Conservation (phyloP, 2,888 invertebrate genomes). For the Drosophila greeni region DNA sequence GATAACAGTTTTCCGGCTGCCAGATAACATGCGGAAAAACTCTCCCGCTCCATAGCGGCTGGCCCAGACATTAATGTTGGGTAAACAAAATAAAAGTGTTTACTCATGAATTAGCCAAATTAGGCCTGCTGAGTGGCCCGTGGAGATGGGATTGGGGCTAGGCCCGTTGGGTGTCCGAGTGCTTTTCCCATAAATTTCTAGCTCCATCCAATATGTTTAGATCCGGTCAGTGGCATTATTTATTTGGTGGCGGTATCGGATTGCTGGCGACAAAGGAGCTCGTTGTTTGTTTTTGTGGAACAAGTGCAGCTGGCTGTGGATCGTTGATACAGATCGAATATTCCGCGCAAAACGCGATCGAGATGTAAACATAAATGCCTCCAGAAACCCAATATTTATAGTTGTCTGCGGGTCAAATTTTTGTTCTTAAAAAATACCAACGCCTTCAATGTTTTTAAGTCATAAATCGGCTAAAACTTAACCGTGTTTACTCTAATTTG, state of each 20-base stretch:
- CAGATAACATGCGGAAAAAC: constrained; percentile 19
- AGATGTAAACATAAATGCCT: neutral
- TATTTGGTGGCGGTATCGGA: constrained; percentile 5
- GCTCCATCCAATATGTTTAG: constrained; percentile 17
- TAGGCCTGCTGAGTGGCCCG: constrained; percentile 8
- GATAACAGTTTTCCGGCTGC: constrained; percentile 43
- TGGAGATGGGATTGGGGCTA: constrained; percentile 8
- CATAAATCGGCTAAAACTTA: no score
- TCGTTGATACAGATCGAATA: constrained; percentile 10
- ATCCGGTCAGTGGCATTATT: constrained; percentile 3
- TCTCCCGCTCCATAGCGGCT: neutral
- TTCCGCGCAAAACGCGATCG: neutral
- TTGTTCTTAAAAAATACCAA: no score
- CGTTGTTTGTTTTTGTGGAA: constrained; percentile 11
- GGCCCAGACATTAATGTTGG: constrained; percentile 16
- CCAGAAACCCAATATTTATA: neutral
- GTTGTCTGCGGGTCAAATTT: no score
- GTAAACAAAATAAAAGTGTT: constrained; percentile 25
- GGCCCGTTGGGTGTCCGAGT: constrained; percentile 11
- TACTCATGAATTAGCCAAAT: constrained; percentile 31
- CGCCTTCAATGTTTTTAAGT: no score
- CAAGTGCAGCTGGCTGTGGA: constrained; percentile 6
- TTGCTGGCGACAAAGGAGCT: constrained; percentile 22
- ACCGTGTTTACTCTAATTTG: no score
- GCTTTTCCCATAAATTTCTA: constrained; percentile 15